Percentiles rank a stretch among this genome's conserved stretches.
Conservation (phyloP, 2,797 vertebrate species). For the Xenentodon cancila region DNA sequence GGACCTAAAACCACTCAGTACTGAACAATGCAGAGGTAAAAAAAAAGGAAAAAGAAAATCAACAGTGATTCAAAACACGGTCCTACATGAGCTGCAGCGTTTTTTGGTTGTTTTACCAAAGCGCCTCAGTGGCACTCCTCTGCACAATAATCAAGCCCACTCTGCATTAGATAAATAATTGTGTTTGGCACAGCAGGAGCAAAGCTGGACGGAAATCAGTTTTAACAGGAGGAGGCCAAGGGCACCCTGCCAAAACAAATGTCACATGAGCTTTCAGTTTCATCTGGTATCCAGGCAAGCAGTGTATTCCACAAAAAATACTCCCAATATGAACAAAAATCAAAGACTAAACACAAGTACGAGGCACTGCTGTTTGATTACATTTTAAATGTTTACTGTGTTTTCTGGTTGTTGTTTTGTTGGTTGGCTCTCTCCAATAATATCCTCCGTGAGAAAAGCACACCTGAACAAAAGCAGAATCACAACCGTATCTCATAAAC, state of each 20-base stretch:
- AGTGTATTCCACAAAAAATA: not conserved
- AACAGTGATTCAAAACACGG: no score
- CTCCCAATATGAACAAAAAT: no score
- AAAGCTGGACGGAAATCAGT: not conserved
- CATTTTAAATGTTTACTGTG: no score
- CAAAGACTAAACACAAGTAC: no score
- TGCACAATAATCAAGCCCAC: not conserved
- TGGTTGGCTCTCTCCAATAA: not conserved
- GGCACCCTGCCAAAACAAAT: slow-evolving; percentile 9
- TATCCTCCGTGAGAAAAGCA: not conserved
- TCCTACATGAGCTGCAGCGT: not conserved
- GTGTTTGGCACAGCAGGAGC: not conserved
- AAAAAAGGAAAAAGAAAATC: no score
- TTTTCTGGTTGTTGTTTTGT: no score
- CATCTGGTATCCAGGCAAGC: no score
- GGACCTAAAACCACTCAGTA: no score
- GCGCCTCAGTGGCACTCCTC: not conserved
- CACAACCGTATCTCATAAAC: not conserved
- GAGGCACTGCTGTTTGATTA: no score
- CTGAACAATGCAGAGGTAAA: no score
- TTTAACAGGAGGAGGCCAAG: not conserved
- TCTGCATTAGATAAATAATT: not conserved
- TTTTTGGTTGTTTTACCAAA: not conserved
- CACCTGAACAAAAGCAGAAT: not conserved
- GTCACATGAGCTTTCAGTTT: not conserved